Percentiles rank a stretch among this genome's conserved stretches.
Evolutionary conservation across 2,113 vertebrate species (phyloP).

Genomic region (Lophius piscatorius): DNA sequence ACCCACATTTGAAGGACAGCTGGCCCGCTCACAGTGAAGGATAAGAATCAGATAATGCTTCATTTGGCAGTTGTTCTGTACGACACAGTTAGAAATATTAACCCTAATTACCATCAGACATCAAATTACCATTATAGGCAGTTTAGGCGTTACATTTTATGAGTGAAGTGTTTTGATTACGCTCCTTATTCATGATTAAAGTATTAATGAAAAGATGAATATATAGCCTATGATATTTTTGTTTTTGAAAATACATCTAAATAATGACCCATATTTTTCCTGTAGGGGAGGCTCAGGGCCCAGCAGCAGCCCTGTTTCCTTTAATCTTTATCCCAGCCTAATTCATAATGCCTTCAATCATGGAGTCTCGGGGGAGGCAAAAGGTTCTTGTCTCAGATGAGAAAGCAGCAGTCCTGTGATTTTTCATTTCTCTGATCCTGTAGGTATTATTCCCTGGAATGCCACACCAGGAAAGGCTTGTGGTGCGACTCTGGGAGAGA

Average conservation of each 20-base stretch:
- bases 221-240: background rate
- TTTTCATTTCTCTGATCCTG: slow-evolving; percentile 59
- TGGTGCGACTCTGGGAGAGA: slow-evolving; percentile 89
- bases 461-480: slow-evolving; percentile 93
- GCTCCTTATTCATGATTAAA: background rate
- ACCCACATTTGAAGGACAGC: slow-evolving; percentile 71
- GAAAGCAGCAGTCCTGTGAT: slow-evolving; percentile 23
- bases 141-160: slow-evolving; percentile 1
- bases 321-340: slow-evolving; percentile 59
- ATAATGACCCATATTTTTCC: slow-evolving; percentile 46
- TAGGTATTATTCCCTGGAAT: slow-evolving; percentile 95
- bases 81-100: slow-evolving; percentile 52
- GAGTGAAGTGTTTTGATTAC: too few relatives aligned
- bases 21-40: slow-evolving; percentile 54
- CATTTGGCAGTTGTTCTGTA: slow-evolving; percentile 32
- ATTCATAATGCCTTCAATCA: slow-evolving; percentile 55
- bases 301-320: slow-evolving; percentile 29
- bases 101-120: slow-evolving; percentile 50
- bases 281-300: slow-evolving; percentile 20
- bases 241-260: background rate
- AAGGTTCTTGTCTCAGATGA: slow-evolving; percentile 46
- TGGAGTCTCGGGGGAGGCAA: slow-evolving; percentile 32
- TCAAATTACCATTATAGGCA: slow-evolving; percentile 20
- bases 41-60: slow-evolving; percentile 55
- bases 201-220: background rate